A percentile compares a stretch with the other conserved stretches of the same genome.
phyloP scores from a whole-genome alignment of 2,113 vertebrate species.

The Triplophysa tibetana region DNA sequence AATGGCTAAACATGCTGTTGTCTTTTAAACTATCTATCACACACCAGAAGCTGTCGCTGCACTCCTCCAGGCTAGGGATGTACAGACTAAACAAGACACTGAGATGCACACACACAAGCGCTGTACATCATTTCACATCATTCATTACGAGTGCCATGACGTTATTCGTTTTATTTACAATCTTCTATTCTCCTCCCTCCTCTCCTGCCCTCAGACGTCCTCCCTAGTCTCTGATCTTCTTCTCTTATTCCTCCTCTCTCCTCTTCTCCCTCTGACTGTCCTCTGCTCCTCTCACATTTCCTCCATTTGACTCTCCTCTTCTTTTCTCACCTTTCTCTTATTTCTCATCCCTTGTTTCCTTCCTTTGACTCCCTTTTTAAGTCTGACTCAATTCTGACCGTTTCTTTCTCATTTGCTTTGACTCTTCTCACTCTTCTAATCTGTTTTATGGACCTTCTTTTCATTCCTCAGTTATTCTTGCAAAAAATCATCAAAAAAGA shows the following conservation, averaged over 20 bases:
- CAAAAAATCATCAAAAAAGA: conserved; percentile 48
- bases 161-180: conserved; percentile 9
- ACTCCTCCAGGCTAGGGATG: conserved; percentile 25
- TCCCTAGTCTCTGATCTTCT: background rate
- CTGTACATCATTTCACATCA: conserved; percentile 35
- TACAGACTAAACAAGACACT: conserved; percentile 27
- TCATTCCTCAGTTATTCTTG: conserved; percentile 38
- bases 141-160: conserved; percentile 8
- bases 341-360: background rate
- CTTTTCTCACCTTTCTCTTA: background rate
- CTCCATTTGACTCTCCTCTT: background rate
- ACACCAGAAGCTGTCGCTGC: conserved; percentile 20
- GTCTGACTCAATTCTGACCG: too few species aligned
- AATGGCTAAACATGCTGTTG: conserved; percentile 44
- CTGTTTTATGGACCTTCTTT: background rate
- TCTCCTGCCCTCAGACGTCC: background rate
- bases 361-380: too few species aligned
- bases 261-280: background rate
- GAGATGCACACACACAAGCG: conserved; percentile 12
- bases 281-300: background rate
- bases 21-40: conserved; percentile 44
- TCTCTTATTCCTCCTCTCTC: too few species aligned
- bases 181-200: background rate
- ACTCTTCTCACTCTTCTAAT: background rate
- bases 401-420: too few species aligned